Evolutionary conservation across 2,888 invertebrate species (phyloP).

Genomic region (Erannis defoliaria): DNA sequence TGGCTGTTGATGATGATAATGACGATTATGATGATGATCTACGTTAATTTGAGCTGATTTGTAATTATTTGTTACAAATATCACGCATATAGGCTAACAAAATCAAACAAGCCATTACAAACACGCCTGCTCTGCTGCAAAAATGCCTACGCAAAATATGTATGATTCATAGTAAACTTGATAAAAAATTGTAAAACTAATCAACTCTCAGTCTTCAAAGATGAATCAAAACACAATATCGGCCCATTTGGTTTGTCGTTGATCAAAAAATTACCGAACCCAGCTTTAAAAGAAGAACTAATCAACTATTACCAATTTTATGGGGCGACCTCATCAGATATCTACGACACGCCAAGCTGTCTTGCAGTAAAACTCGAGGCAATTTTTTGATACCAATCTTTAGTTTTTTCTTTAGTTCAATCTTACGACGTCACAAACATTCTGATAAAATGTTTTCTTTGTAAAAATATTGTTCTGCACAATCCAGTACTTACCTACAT

Average conservation of each 20-base stretch:
- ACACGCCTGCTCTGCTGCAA: too few relatives aligned
- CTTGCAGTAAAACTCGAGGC: slow-evolving; percentile 44
- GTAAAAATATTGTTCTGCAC: not conserved
- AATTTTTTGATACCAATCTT: slow-evolving; percentile 49
- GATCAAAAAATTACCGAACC: slow-evolving; percentile 23
- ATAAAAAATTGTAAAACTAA: slow-evolving; percentile 7
- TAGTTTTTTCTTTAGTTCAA: slow-evolving; percentile 41
- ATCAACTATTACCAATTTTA: slow-evolving; percentile 35
- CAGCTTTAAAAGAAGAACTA: slow-evolving; percentile 21
- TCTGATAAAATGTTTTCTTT: slow-evolving; percentile 19
- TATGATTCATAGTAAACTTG: too few relatives aligned
- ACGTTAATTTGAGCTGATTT: too few relatives aligned
- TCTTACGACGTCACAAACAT: slow-evolving; percentile 32
- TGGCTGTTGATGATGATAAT: too few relatives aligned
- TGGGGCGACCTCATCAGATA: slow-evolving; percentile 33
- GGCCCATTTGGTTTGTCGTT: not conserved
- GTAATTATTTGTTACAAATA: too few relatives aligned
- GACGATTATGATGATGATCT: too few relatives aligned
- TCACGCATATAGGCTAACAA: too few relatives aligned
- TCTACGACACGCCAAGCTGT: slow-evolving; percentile 38
- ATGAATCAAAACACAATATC: not conserved
- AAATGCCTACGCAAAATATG: too few relatives aligned
- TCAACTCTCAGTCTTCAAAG: not conserved
- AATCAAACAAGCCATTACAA: too few relatives aligned
- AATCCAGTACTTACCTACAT: not conserved